Percentiles rank a stretch among this genome's conserved stretches.
Evolutionary conservation across 2,113 vertebrate species (phyloP).

Genomic region (Caloenas nicobarica): DNA sequence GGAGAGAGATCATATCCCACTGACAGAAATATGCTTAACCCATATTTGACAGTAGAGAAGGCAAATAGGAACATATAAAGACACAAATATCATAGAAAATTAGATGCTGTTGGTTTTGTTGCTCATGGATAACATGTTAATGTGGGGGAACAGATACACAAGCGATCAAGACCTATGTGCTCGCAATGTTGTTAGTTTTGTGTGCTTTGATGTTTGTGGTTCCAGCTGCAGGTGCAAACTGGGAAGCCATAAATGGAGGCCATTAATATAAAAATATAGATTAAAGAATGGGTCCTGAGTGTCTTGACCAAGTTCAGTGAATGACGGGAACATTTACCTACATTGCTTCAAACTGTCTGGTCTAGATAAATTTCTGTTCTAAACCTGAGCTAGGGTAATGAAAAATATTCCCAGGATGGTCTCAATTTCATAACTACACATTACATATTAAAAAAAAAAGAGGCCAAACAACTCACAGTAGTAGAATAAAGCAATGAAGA

Average conservation of each 20-base stretch:
- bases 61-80: background rate
- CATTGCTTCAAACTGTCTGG: background rate
- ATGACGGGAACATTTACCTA: background rate
- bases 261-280: background rate
- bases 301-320: background rate
- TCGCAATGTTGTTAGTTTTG: background rate
- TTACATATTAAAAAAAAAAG: slow-evolving; percentile 1
- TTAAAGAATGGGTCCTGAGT: slow-evolving; percentile 10
- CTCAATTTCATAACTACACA: slow-evolving; percentile 47
- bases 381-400: slow-evolving; percentile 15
- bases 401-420: slow-evolving; percentile 40
- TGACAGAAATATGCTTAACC: background rate
- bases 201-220: background rate
- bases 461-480: slow-evolving; percentile 40
- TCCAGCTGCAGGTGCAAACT: background rate
- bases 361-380: background rate
- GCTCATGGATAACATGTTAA: background rate
- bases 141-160: background rate
- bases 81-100: background rate
- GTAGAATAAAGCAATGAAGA: slow-evolving; percentile 50
- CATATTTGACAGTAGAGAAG: background rate
- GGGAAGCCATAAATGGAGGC: background rate
- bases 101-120: background rate
- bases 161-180: background rate
- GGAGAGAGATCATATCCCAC: background rate